Evolutionary conservation across 2,888 invertebrate species (phyloP), one percentile per base, ranked within the genome.

Genomic region (Tipula confusa): DNA sequence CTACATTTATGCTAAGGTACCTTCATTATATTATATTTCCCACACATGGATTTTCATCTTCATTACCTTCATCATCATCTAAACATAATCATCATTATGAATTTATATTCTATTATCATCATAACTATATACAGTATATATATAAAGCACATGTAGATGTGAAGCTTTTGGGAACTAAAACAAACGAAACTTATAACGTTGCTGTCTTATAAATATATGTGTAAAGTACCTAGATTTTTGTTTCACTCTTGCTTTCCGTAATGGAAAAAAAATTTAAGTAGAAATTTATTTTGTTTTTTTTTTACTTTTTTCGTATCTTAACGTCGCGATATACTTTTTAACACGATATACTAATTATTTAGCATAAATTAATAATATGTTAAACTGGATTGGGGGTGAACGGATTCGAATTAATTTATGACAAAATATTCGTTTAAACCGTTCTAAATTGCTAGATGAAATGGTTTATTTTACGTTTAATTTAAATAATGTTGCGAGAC

Each of bases 41-140:
- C 24, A 64, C 64, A 64, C 64, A 64, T 64, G 64, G 64, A 64
- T 64, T 64, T 64, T 64, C 64, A 64, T 64, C 64, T 64, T 64
- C 64, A 64, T 64, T 64, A 64, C 64, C 64, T 64, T 64, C 64
- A 64, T 64, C 64, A 64, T 64, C 64, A 64, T 64, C 64, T 64
- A 64, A 64, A 64, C 64, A 64, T 64, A 64, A 64, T 64, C 64
- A 64, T 64, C 64, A 64, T 64, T 64, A 64, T 64, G 64, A 64
- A 64, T 64, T 64, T 64, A 64, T 64, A 64, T 64, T 64, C 64
- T 64, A 64, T 64, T 64, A 64, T 64, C 64, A 64, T 64, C 64
- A 11, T 64, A 43, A 43, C 43, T 43, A 43, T 43, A n/a, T n/a
- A 43, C 1, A 33, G 7, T 31, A 31, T 31, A 31, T 31, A 31